These are phyloP conservation scores for Hemiprocne comata DNA, from an alignment of 2,113 vertebrate species.

Conservation along the genomic window DNA sequence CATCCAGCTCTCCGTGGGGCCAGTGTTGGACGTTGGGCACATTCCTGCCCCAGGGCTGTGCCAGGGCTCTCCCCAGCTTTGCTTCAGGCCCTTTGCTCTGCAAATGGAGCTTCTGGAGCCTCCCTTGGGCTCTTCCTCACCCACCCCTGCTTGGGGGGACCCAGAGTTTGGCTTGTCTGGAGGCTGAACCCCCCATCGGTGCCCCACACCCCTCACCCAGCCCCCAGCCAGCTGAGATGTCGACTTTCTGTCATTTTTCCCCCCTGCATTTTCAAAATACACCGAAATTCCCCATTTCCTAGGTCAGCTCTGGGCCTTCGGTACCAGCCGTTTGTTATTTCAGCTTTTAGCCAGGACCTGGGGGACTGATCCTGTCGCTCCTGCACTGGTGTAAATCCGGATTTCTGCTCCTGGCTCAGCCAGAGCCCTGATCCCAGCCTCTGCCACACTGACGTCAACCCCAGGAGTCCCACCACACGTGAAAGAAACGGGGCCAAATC, in stretches of 20 bases:
- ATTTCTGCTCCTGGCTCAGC: rapidly evolving
- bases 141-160: rapidly evolving
- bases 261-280: rapidly evolving
- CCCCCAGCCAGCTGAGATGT: rapidly evolving
- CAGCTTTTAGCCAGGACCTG: background rate
- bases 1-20: rapidly evolving
- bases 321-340: rapidly evolving
- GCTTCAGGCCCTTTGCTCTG: background rate
- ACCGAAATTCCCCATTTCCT: background rate
- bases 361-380: background rate
- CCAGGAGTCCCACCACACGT: rapidly evolving
- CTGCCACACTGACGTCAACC: background rate
- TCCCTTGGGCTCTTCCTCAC: rapidly evolving
- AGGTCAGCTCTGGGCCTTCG: rapidly evolving
- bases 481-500: background rate
- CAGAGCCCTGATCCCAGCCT: background rate
- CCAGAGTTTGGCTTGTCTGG: background rate
- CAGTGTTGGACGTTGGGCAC: rapidly evolving
- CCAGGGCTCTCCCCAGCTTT: too few species aligned
- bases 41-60: background rate
- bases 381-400: rapidly evolving
- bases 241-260: background rate
- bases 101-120: rapidly evolving
- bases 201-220: background rate
- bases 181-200: too few species aligned